Evolutionary conservation across 2,888 invertebrate genomes (phyloP).

Genomic region (Drosophila falleni): DNA sequence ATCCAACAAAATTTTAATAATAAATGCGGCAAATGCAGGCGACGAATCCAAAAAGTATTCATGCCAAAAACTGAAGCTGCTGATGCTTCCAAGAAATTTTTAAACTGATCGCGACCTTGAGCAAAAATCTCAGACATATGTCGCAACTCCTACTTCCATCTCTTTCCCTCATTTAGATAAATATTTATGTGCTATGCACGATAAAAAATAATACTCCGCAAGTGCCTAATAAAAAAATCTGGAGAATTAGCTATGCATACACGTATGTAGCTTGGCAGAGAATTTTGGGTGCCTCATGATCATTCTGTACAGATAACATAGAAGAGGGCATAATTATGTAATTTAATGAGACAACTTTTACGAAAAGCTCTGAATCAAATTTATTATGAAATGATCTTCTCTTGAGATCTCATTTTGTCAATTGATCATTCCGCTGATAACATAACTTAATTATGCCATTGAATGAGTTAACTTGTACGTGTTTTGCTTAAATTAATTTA

Average conservation of each 20-base stretch:
- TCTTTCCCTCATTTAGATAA: conserved; percentile 41
- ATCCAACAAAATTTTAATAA: conserved; percentile 55
- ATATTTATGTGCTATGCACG: conserved; percentile 53
- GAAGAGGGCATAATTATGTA: conserved; percentile 37
- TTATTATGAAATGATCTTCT: conserved; percentile 5
- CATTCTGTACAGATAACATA: conserved; percentile 14
- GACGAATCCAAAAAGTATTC: conserved; percentile 1
- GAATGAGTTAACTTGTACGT: conserved; percentile 43
- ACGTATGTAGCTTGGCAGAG: conserved; percentile 24
- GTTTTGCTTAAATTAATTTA: conserved; percentile 32
- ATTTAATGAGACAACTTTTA: conserved; percentile 49
- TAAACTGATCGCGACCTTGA: conserved; percentile 49
- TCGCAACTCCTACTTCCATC: conserved; percentile 5
- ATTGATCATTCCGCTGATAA: conserved; percentile 23
- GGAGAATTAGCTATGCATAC: conserved; percentile 57
- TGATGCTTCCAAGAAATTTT: conserved; percentile 58
- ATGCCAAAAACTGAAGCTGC: not conserved
- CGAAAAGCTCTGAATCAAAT: conserved; percentile 17
- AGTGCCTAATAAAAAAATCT: conserved; percentile 55
- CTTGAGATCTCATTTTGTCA: not conserved
- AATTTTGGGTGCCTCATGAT: conserved; percentile 43
- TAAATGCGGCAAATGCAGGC: conserved; percentile 54
- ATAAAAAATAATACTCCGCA: conserved; percentile 39
- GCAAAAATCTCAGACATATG: conserved; percentile 40
- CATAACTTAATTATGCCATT: conserved; percentile 41